These are phyloP conservation scores for Drosophila anceps DNA, from an alignment of 2,888 invertebrate species.

Conservation along the genomic window DNA sequence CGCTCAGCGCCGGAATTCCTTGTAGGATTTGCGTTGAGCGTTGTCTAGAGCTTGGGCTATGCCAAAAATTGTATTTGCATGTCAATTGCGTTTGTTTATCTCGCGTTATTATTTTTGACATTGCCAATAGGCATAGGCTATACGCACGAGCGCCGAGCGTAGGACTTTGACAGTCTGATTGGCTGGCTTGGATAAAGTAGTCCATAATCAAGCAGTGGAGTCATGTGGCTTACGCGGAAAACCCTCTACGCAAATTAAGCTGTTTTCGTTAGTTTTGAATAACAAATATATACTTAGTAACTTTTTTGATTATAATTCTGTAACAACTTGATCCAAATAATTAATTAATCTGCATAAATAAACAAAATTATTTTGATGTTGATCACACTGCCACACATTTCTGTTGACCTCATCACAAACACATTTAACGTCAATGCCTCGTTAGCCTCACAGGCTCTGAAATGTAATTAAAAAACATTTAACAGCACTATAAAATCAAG, in stretches of 20 bases:
- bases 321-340: background rate
- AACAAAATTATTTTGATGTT: background rate
- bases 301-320: background rate
- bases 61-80: constrained; percentile 75
- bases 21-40: constrained; percentile 31
- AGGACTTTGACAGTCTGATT: constrained; percentile 41
- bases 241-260: constrained; percentile 52
- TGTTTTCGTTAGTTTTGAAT: background rate
- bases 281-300: background rate
- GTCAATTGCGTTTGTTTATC: constrained; percentile 79
- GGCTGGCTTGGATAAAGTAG: constrained; percentile 46
- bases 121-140: constrained; percentile 54
- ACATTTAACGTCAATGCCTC: background rate
- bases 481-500: constrained; percentile 57
- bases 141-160: constrained; percentile 8
- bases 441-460: constrained; percentile 9
- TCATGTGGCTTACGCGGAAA: constrained; percentile 53
- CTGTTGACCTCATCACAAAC: constrained; percentile 9
- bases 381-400: background rate
- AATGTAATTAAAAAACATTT: constrained; percentile 54
- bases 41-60: constrained; percentile 28
- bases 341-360: background rate
- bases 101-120: constrained; percentile 76
- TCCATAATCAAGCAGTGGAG: constrained; percentile 36
- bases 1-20: constrained; percentile 52